Percentiles rank a stretch among this genome's conserved stretches.
phyloP scores from a whole-genome alignment of 2,113 vertebrate species.

The Cheilinus undulatus region DNA sequence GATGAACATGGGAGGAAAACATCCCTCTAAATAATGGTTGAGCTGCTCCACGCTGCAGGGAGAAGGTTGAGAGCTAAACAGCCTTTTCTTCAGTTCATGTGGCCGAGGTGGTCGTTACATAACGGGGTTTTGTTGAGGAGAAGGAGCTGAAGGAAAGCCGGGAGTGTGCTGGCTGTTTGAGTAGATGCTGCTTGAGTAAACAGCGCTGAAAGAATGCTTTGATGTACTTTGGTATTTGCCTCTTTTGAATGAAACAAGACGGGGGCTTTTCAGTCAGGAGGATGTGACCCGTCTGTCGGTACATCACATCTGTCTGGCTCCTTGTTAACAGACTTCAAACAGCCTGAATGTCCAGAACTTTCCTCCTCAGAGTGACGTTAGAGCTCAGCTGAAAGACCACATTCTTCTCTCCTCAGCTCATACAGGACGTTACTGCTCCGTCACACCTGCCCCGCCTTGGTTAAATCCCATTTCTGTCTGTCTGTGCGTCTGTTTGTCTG shows the following conservation, averaged over 20 bases:
- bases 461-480: slow-evolving; percentile 57
- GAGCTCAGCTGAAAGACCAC: slow-evolving; percentile 59
- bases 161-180: slow-evolving; percentile 21
- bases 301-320: not conserved
- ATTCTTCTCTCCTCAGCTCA: slow-evolving; percentile 64
- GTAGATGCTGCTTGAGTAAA: slow-evolving; percentile 50
- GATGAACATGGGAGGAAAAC: slow-evolving; percentile 66
- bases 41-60: slow-evolving; percentile 48
- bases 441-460: slow-evolving; percentile 66
- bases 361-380: slow-evolving; percentile 41
- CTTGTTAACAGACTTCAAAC: slow-evolving; percentile 25
- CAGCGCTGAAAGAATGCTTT: slow-evolving; percentile 48
- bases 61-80: slow-evolving; percentile 60
- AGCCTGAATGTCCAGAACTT: not conserved
- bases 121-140: slow-evolving; percentile 59
- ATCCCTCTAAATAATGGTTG: slow-evolving; percentile 67
- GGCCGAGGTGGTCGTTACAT: slow-evolving; percentile 63
- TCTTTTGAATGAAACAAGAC: not conserved
- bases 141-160: slow-evolving; percentile 43
- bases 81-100: slow-evolving; percentile 64
- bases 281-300: slow-evolving; percentile 5
- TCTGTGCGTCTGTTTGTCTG: slow-evolving; percentile 28
- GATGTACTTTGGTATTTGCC: slow-evolving; percentile 11
- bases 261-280: not conserved
- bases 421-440: slow-evolving; percentile 62